Evolutionary conservation across 2,888 invertebrate genomes (phyloP).

Genomic region (Kuschelorhynchus macadamiae): DNA sequence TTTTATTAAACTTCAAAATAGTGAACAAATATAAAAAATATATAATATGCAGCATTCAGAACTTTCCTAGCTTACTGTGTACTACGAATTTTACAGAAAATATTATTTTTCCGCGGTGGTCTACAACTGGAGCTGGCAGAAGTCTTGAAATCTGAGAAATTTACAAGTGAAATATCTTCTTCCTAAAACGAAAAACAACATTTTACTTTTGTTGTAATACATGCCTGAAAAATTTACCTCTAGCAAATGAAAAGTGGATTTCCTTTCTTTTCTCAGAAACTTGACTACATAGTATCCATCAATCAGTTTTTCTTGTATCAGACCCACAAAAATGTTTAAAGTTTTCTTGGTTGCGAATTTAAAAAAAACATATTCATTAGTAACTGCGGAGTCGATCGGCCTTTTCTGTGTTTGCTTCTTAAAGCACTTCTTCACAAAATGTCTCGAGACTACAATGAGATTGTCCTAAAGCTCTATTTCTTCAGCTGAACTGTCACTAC

Average conservation of each 20-base stretch:
- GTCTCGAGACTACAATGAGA: slow-evolving; percentile 19
- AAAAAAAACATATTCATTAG: neutral
- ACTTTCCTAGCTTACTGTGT: neutral
- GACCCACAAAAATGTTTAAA: neutral
- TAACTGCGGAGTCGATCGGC: slow-evolving; percentile 12
- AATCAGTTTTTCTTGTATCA: neutral
- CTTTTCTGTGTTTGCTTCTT: slow-evolving; percentile 8
- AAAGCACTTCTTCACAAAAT: slow-evolving; percentile 12
- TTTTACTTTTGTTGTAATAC: neutral
- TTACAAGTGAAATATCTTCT: slow-evolving; percentile 8
- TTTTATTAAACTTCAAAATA: neutral
- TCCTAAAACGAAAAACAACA: neutral
- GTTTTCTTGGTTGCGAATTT: neutral
- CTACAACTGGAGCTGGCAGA: slow-evolving; percentile 11
- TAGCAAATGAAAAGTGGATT: no score
- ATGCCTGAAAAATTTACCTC: neutral
- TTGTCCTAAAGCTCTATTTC: slow-evolving; percentile 28
- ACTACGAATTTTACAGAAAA: neutral
- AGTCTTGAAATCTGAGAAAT: slow-evolving; percentile 3
- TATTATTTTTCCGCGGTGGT: neutral
- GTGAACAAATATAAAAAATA: neutral
- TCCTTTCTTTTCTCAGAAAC: no score
- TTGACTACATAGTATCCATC: no score
- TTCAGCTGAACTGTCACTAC: neutral
- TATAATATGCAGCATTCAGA: neutral